Evolutionary conservation across 2,888 invertebrate genomes (phyloP).

Genomic region (Phalangium opilio): DNA sequence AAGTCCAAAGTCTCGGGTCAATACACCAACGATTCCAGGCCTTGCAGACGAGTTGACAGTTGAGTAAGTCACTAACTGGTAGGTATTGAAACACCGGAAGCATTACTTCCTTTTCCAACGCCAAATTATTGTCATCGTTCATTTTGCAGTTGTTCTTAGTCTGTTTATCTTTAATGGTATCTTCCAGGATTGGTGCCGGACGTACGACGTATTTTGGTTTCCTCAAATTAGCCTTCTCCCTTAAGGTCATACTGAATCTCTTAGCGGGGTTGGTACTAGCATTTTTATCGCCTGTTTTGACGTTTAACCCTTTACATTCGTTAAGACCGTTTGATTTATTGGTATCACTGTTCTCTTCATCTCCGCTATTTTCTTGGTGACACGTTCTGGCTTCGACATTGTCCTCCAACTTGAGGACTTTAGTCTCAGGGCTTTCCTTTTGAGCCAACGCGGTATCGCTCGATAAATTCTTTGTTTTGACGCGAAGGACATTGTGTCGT

Average conservation of each 20-base stretch:
- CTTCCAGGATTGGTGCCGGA: conserved; percentile 17
- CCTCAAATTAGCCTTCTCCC: conserved; percentile 18
- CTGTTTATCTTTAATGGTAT: conserved; percentile 14
- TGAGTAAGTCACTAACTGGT: conserved; percentile 40
- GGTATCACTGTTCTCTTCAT: not conserved
- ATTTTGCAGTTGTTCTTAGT: conserved; percentile 8
- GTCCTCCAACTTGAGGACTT: conserved; percentile 7
- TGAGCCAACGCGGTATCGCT: not conserved
- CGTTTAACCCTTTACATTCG: not conserved
- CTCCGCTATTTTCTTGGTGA: conserved; percentile 10
- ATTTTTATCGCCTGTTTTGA: conserved; percentile 1
- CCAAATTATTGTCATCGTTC: conserved; percentile 16
- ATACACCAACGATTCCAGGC: conserved; percentile 72
- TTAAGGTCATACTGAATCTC: conserved; percentile 12
- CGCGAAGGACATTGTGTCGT: not conserved
- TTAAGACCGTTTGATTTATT: not conserved
- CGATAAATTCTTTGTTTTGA: not conserved
- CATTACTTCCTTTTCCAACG: conserved; percentile 29
- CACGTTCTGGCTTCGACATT: conserved; percentile 8
- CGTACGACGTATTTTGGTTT: conserved; percentile 23
- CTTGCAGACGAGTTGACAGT: conserved; percentile 56
- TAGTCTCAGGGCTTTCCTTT: not conserved
- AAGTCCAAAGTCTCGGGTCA: conserved; percentile 68
- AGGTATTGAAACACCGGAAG: conserved; percentile 33
- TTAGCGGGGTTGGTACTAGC: conserved; percentile 6